Percentiles rank a stretch among this genome's conserved stretches.
These are phyloP conservation scores for Telenomus remus DNA, from an alignment of 1,140 invertebrate species.

Conservation along the genomic window DNA sequence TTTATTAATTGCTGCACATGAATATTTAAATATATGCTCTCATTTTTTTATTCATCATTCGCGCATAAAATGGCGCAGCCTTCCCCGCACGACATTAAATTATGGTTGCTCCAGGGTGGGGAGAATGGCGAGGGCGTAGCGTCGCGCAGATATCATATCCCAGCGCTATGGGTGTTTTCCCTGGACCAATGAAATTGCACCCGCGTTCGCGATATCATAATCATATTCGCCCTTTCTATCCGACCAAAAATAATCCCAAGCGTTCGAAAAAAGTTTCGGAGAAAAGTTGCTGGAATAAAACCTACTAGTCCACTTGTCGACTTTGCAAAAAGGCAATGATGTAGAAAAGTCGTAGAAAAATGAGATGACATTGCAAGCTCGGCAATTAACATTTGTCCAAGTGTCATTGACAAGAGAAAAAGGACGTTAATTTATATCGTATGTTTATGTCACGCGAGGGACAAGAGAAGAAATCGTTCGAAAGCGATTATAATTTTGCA, in stretches of 20 bases:
- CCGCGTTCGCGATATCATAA: slow-evolving; percentile 41
- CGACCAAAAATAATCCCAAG: too few species aligned
- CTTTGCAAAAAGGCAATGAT: too few species aligned
- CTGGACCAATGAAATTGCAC: slow-evolving; percentile 64
- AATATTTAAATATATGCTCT: background rate
- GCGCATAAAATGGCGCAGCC: slow-evolving; percentile 53
- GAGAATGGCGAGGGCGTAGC: slow-evolving; percentile 68
- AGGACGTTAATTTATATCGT: background rate
- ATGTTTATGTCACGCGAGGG: slow-evolving; percentile 37
- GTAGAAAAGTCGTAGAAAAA: too few species aligned
- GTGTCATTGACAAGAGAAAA: too few species aligned
- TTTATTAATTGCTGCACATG: background rate
- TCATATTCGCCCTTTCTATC: slow-evolving; percentile 21
- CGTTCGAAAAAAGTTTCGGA: too few species aligned
- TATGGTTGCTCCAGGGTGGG: slow-evolving; percentile 69
- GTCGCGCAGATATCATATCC: slow-evolving; percentile 71
- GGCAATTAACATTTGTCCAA: too few species aligned
- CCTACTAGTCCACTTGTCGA: too few species aligned
- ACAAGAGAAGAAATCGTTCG: slow-evolving; percentile 37
- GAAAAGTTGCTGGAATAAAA: too few species aligned
- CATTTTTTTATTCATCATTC: slow-evolving; percentile 31
- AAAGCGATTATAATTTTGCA: slow-evolving; percentile 73
- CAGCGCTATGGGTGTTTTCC: slow-evolving; percentile 58
- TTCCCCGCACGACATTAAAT: slow-evolving; percentile 64
- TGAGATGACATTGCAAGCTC: too few species aligned